Evolutionary conservation across 1,140 invertebrate genomes (phyloP).

Genomic region (Drosophila punjabiensis): DNA sequence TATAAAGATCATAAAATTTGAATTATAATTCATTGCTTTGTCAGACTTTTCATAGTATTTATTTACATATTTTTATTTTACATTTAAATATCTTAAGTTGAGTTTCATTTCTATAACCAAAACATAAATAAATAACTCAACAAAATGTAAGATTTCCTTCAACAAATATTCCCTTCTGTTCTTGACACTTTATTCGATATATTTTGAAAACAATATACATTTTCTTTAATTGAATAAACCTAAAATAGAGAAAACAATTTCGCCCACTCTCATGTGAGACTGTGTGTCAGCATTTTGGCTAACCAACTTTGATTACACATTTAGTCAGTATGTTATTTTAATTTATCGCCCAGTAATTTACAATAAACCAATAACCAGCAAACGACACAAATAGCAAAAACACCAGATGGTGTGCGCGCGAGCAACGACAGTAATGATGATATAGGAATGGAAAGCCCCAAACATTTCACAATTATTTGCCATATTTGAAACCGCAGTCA

Average conservation of each 20-base stretch:
- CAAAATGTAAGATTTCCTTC: neutral
- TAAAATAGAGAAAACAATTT: slow-evolving; percentile 13
- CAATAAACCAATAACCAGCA: slow-evolving; percentile 69
- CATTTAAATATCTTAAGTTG: neutral
- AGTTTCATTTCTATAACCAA: neutral
- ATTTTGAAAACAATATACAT: slow-evolving; percentile 9
- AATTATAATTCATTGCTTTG: neutral
- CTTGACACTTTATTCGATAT: neutral
- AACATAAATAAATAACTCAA: too few species aligned
- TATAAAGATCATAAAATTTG: too few species aligned
- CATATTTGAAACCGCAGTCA: slow-evolving; percentile 76
- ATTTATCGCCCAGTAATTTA: slow-evolving; percentile 74
- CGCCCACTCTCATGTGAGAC: neutral
- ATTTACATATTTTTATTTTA: neutral
- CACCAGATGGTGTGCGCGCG: slow-evolving; percentile 52
- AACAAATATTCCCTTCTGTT: neutral
- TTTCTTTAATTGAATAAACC: slow-evolving; percentile 5
- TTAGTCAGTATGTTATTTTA: slow-evolving; percentile 77
- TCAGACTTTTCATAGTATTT: neutral
- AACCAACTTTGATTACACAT: slow-evolving; percentile 68
- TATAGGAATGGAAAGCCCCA: slow-evolving; percentile 14
- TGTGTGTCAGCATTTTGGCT: slow-evolving; percentile 30
- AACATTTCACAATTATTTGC: slow-evolving; percentile 76
- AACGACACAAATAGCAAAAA: slow-evolving; percentile 34
- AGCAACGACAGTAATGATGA: slow-evolving; percentile 20